A percentile compares a stretch with the other conserved stretches of the same genome.
These are phyloP conservation scores for Phallusia fumigata DNA, from an alignment of 23 tunicate species.

Conservation along the genomic window DNA sequence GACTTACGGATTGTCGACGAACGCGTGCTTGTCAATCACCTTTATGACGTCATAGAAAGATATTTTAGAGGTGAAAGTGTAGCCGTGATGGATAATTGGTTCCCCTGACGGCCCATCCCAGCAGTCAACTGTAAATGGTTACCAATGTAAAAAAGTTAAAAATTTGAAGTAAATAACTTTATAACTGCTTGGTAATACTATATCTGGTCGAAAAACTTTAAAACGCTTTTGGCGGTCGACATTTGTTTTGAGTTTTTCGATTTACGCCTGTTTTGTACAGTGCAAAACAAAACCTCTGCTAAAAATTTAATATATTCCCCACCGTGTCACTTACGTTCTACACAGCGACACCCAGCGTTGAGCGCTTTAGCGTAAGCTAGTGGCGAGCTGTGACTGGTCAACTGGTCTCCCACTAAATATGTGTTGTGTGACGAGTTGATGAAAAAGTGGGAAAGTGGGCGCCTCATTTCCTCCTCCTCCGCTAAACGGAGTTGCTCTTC, in stretches of 20 bases:
- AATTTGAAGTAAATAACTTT: neutral
- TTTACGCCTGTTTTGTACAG: too few relatives aligned
- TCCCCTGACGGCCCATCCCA: conserved; percentile 89
- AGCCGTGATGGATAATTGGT: conserved; percentile 84
- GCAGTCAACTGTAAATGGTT: conserved; percentile 88
- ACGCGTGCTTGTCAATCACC: conserved; percentile 57
- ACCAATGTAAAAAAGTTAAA: neutral
- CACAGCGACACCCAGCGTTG: conserved; percentile 80
- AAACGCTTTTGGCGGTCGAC: neutral
- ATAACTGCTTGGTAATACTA: too few relatives aligned
- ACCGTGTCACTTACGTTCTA: conserved; percentile 75
- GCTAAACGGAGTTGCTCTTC: neutral
- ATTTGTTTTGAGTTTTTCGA: too few relatives aligned
- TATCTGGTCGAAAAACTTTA: neutral
- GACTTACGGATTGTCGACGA: conserved; percentile 75
- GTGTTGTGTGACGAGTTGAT: conserved; percentile 91
- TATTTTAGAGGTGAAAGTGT: conserved; percentile 85
- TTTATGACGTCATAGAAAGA: conserved; percentile 62
- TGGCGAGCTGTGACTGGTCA: conserved; percentile 73
- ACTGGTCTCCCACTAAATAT: conserved; percentile 74
- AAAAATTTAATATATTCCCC: too few relatives aligned
- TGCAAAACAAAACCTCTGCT: too few relatives aligned
- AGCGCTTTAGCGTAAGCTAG: conserved; percentile 55
- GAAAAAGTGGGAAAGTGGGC: conserved; percentile 68
- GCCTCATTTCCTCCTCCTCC: conserved; percentile 28